Conservation (phyloP, 2,113 vertebrate genomes). For the Cochlearius cochlearius region DNA sequence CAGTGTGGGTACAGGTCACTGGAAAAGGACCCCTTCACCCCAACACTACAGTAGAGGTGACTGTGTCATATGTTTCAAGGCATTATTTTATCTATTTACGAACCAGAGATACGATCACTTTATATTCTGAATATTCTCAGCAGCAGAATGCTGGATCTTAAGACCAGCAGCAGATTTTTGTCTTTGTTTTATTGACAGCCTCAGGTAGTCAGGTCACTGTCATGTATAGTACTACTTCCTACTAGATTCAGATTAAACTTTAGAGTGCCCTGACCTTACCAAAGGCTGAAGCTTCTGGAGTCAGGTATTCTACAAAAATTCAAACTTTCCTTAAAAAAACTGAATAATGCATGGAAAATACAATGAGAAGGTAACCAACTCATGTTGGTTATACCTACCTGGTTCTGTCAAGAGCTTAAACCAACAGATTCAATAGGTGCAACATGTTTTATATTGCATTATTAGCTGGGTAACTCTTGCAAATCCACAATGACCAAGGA, state of each 20-base stretch:
- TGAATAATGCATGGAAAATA: not conserved
- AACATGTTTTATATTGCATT: not conserved
- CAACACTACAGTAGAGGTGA: not conserved
- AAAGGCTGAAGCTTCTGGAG: not conserved
- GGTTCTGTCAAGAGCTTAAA: not conserved
- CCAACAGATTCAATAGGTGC: not conserved
- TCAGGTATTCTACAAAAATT: not conserved
- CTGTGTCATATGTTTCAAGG: not conserved
- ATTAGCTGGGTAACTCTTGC: not conserved
- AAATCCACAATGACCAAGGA: not conserved
- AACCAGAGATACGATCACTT: not conserved
- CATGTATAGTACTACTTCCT: not conserved
- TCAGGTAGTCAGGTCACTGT: not conserved
- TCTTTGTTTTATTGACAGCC: not conserved
- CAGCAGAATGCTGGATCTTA: not conserved
- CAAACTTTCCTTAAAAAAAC: not conserved
- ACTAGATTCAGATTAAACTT: not conserved
- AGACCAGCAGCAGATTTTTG: not conserved
- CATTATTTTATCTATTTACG: not conserved
- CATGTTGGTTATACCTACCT: not conserved
- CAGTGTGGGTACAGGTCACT: not conserved
- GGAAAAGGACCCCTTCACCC: not conserved
- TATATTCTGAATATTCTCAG: not conserved
- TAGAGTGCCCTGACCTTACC: not conserved
- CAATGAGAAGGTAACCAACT: not conserved